Evolutionary conservation across 2,888 invertebrate species (phyloP), one percentile per base, ranked within the genome.

Genomic region (Pimpla rufipes): DNA sequence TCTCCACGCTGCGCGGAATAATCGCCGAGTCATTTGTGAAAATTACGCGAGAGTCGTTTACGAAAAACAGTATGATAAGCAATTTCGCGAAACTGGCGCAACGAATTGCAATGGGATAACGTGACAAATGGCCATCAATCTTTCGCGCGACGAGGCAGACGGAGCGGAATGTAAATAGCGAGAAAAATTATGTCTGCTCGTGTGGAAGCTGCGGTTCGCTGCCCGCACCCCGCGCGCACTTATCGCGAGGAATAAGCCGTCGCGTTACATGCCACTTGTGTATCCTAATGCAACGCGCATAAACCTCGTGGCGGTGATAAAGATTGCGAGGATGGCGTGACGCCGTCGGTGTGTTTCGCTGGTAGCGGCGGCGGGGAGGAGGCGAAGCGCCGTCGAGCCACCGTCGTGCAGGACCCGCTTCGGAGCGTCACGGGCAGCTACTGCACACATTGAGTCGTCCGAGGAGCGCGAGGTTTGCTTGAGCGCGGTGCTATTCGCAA

Each of bases 241-340:
- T 57, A 67, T 45, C 42, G 21, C 42, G 21, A 67, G 37, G 50
- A 50, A 68, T 40, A 50, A 74, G 59, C 45, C 45, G 45, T 83
- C 76, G 76, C 75, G 81, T 85, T 81, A 85, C 78, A 68, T 74
- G 78, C 62, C 52, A 59, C 78, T n/a, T n/a, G 52, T 81, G 66
- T 52, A 66, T 83, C 71, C 77, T 75, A 81, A 84, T 79, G 81
- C 79, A 75, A 47, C 40, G 71, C 55, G 52, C 45, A 66, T 11
- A 68, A 18, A 45, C 45, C 45, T 40, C 29, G 73, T 40, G 40
- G 42, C 59, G 71, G 85, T 85, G 81, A 84, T 84, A 84, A 85
- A 84, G 85, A 85, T 85, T 50, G 81, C 57, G 64, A 73, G 68
- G 81, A 85, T 84, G 77, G 84, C 85, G 85, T 84, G 81, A 81